Base-by-base conservation (phyloP, 2,113 vertebrate genomes). In the Spermophilus dauricus region DNA sequence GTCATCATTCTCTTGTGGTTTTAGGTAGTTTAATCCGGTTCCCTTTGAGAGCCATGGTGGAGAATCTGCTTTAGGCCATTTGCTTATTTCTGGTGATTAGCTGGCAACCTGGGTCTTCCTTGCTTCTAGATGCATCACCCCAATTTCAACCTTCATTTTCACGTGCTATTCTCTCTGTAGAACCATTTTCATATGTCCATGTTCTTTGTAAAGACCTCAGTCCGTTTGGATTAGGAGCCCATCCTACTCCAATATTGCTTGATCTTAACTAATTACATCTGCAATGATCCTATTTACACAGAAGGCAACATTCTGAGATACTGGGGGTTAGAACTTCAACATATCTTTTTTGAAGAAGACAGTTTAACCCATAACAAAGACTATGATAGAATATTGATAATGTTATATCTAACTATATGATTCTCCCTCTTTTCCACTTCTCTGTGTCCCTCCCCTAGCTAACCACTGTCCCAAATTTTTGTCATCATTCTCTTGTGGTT, bases 21-120 rank as follows among this genome's bases (percentile, higher is more conserved):
- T 89, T n/a, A 24, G 42, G 8, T 80, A 91, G 12, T 87, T 89
- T 91, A 65, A 76, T 82, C 61, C n/a, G n/a, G n/a, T n/a, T n/a
- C n/a, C n/a, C n/a, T 53, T 81, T 76, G 14, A 65, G 24, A 51
- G 32, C 39, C 53, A 11, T 69, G n/a, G 75, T 9, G 14, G 73
- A 77, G 14, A 85, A 67, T 82, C 42, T 89, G 5, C 18, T 81
- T 42, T 39, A n/a, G 18, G 4, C 32, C 20, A 39, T 24, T 7
- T 86, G 22, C 45, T 2, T 88, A 5, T 32, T 86, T 86, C 39
- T 63, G 32, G n/a, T 73, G 63, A 85, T 26, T 69, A 48, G 48
- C n/a, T 69, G 56, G 56, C 56, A 56, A 56, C 16, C 16, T 65
- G 37, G 65, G 14, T 5, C 11, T n/a, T 61, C 5, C 17, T 56